Conservation (phyloP, 2,888 invertebrate genomes). For the Scaptomyza polygonia region DNA sequence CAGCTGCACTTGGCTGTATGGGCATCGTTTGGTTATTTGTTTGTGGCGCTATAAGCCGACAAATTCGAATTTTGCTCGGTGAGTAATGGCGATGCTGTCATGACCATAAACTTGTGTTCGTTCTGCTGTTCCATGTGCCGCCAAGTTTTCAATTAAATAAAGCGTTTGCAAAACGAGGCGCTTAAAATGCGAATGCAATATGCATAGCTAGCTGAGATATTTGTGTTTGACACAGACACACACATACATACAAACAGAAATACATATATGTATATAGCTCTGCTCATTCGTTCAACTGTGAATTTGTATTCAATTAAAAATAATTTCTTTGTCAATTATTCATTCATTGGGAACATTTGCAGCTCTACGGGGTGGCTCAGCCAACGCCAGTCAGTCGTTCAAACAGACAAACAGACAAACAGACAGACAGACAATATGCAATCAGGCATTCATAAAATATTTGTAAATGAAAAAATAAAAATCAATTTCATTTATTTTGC, state of each 20-base stretch:
- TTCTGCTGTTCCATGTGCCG: too few relatives aligned
- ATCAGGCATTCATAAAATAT: constrained; percentile 65
- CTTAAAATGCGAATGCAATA: constrained; percentile 28
- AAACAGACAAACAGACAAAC: constrained; percentile 12
- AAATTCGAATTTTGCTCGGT: constrained; percentile 54
- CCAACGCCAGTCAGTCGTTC: constrained; percentile 34
- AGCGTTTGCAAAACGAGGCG: constrained; percentile 26
- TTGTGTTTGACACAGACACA: constrained; percentile 7
- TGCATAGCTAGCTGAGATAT: constrained; percentile 4
- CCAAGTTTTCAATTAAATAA: constrained; percentile 61
- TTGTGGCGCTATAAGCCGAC: constrained; percentile 53
- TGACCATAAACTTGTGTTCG: constrained; percentile 34
- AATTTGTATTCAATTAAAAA: constrained; percentile 81
- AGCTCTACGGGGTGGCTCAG: not conserved
- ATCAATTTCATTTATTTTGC: constrained; percentile 50
- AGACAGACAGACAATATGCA: constrained; percentile 16
- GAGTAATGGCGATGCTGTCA: constrained; percentile 48
- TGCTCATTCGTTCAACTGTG: constrained; percentile 67
- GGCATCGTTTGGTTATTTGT: constrained; percentile 66
- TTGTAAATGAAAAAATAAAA: constrained; percentile 65
- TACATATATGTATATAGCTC: constrained; percentile 2
- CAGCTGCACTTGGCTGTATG: constrained; percentile 70
- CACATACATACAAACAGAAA: not conserved
- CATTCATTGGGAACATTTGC: constrained; percentile 63
- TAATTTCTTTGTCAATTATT: constrained; percentile 80